Evolutionary conservation across 2,888 invertebrate genomes (phyloP).

Genomic region (Onthophagus sagittarius): DNA sequence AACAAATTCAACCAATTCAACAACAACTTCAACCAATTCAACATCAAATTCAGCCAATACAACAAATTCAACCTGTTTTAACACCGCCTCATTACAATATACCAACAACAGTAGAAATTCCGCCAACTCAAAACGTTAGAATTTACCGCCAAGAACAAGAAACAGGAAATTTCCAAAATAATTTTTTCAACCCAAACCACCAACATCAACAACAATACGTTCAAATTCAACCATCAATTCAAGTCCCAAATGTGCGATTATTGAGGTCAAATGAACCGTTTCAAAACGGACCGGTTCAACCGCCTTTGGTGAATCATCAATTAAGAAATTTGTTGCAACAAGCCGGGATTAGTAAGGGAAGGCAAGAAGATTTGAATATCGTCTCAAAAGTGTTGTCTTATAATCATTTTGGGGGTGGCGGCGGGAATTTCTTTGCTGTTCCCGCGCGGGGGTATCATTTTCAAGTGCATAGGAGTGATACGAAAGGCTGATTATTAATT

Average conservation of each 20-base stretch:
- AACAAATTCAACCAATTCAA: conserved; percentile 35
- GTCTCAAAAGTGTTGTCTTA: conserved; percentile 77
- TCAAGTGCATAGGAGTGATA: conserved; percentile 14
- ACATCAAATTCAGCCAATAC: conserved; percentile 37
- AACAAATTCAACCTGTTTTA: conserved; percentile 42
- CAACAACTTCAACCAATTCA: conserved; percentile 36
- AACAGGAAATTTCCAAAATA: conserved; percentile 39
- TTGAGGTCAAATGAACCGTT: conserved; percentile 34
- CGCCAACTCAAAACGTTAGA: conserved; percentile 31
- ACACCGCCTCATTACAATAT: conserved; percentile 30
- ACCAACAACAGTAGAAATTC: conserved; percentile 11
- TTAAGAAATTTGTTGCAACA: conserved; percentile 63
- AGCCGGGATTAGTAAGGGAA: conserved; percentile 58
- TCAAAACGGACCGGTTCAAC: conserved; percentile 33
- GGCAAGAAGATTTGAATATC: conserved; percentile 72
- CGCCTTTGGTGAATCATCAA: conserved; percentile 51
- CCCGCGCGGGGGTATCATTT: neutral
- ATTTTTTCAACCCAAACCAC: conserved; percentile 8
- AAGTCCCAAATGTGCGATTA: conserved; percentile 27
- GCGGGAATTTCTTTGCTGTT: conserved; percentile 38
- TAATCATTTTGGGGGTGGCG: conserved; percentile 58
- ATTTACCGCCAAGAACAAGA: conserved; percentile 44
- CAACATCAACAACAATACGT: neutral
- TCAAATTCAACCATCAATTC: conserved; percentile 20
- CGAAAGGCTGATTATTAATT: conserved; percentile 4